phyloP scores from a whole-genome alignment of 2,797 vertebrate genomes.

The Hyperoplus immaculatus region DNA sequence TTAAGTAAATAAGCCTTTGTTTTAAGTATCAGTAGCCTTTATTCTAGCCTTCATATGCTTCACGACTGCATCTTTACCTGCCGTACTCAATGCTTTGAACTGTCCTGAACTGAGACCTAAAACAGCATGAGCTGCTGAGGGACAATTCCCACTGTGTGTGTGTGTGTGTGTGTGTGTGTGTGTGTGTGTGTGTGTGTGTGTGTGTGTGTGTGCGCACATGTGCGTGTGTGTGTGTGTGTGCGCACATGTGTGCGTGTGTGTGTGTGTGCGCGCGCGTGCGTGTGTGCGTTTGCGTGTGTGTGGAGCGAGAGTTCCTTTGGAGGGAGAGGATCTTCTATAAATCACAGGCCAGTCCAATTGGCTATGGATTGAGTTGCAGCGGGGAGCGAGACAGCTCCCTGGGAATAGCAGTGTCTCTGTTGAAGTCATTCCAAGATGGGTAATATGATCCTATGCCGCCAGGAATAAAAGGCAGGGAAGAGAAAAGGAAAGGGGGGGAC shows the following conservation, averaged over 20 bases:
- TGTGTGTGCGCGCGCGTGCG: neutral
- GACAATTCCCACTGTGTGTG: slow-evolving; percentile 64
- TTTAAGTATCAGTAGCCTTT: slow-evolving; percentile 1
- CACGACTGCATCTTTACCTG: slow-evolving; percentile 36
- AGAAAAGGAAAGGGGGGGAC: slow-evolving; percentile 53
- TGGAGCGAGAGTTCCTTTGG: slow-evolving; percentile 61
- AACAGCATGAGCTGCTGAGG: slow-evolving; percentile 66
- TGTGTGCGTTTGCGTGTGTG: slow-evolving; percentile 23
- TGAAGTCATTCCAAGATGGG: slow-evolving; percentile 88
- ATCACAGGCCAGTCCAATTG: slow-evolving; percentile 84
- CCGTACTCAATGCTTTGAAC: slow-evolving; percentile 59
- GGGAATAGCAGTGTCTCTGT: slow-evolving; percentile 86
- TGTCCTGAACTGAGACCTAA: slow-evolving; percentile 68
- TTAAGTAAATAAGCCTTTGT: slow-evolving; percentile 9
- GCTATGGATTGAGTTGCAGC: slow-evolving; percentile 88
- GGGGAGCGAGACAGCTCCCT: slow-evolving; percentile 80
- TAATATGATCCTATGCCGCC: slow-evolving; percentile 85
- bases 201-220: slow-evolving; percentile 18
- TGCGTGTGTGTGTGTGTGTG: slow-evolving; percentile 21
- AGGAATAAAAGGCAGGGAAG: slow-evolving; percentile 76
- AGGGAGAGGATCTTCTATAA: slow-evolving; percentile 82
- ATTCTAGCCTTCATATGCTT: too few relatives aligned
- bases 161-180: slow-evolving; percentile 30
- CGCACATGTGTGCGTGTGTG: slow-evolving; percentile 28
- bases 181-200: slow-evolving; percentile 20